phyloP scores from a whole-genome alignment of 2,888 invertebrate species.

The Spisula solida region DNA sequence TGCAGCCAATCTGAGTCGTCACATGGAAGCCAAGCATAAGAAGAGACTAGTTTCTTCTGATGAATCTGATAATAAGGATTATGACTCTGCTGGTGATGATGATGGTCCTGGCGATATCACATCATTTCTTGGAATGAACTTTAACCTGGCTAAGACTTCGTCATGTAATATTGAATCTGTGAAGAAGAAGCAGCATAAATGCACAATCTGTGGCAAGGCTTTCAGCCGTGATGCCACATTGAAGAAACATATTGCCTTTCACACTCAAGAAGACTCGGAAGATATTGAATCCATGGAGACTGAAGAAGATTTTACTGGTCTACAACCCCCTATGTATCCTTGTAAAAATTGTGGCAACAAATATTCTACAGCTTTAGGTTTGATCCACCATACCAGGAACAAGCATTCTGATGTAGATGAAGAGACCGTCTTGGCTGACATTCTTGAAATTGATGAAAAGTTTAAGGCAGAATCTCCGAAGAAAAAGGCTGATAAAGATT shows the following conservation, averaged over 20 bases:
- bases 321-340: conserved; percentile 50
- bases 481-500: conserved; percentile 10
- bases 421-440: conserved; percentile 24
- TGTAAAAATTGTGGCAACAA: conserved; percentile 59
- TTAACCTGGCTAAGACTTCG: conserved; percentile 50
- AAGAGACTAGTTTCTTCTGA: conserved; percentile 1
- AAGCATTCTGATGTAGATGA: conserved; percentile 53
- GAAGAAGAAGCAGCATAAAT: conserved; percentile 52
- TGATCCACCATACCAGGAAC: conserved; percentile 48
- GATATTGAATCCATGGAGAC: conserved; percentile 21
- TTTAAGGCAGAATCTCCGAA: conserved; percentile 22
- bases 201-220: conserved; percentile 49
- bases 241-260: conserved; percentile 48
- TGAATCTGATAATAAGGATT: background rate
- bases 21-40: conserved; percentile 26
- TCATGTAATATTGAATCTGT: conserved; percentile 31
- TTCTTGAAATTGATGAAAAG: conserved; percentile 40
- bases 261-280: conserved; percentile 19
- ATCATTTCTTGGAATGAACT: conserved; percentile 53
- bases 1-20: conserved; percentile 13
- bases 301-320: conserved; percentile 33
- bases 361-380: conserved; percentile 56
- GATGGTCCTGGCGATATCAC: conserved; percentile 37
- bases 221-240: conserved; percentile 52
- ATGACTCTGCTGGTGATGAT: background rate